Evolutionary conservation across 2,888 invertebrate species (phyloP), one percentile per base, ranked within the genome.

Genomic region (Pheosia gnoma): DNA sequence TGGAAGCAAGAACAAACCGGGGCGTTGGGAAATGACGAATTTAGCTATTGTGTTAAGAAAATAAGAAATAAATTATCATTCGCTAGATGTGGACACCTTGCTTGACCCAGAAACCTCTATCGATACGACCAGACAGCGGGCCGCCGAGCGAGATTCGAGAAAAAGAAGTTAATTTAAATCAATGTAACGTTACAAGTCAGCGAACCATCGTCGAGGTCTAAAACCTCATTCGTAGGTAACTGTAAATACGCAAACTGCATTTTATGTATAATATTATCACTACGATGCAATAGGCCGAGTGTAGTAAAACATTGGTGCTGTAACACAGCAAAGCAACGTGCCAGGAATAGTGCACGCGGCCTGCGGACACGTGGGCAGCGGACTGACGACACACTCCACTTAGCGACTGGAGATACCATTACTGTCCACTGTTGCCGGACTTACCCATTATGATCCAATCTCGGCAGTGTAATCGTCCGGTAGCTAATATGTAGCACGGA

Each of bases 391-490:
- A 85, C 83, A 87, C 77, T 84, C 84, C 84, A 86, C 79, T 88
- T 85, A 80, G 75, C 82, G 78, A 74, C 79, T 79, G 78, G 75
- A 79, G 73, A 79, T 79, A 78, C 62, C 68, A 77, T 72, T 72
- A 68, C 59, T 73, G 70, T 65, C 70, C 68, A 75, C 74, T 77
- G 78, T 83, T 38, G 55, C 55, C 83, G 81, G 87, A 86, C 84
- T 89, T 88, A 84, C 75, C 83, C 81, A 88, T 86, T 88, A 86
- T 88, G 89, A 90, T 89, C 83, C 85, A 89, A 90, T 88, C 85
- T 86, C 75, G 80, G 72, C 83, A 79, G 81, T 85, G 85, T 87
- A 86, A 88, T 85, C 81, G 81, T 82, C 78, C 83, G 77, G 83
- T 77, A 74, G 78, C 72, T 78, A 72, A 70, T 78, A 82, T 88